These are phyloP conservation scores for Megaceryle alcyon DNA, from an alignment of 2,797 vertebrate genomes.

Conservation along the genomic window DNA sequence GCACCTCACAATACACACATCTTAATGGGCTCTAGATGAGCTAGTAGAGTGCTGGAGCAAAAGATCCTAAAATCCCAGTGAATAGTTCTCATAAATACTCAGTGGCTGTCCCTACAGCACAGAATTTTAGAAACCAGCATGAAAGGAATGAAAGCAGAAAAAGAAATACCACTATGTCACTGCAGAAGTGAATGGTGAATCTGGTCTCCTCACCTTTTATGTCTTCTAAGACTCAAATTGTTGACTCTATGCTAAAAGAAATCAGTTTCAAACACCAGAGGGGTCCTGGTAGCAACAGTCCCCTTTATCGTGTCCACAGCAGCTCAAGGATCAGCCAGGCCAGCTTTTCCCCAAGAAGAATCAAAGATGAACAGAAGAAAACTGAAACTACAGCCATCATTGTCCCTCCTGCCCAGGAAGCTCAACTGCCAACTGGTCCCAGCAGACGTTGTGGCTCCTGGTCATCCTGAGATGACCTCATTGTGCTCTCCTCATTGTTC, in stretches of 20 bases:
- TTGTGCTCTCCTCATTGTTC: neutral
- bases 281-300: neutral
- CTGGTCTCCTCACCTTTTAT: neutral
- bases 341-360: neutral
- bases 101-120: neutral
- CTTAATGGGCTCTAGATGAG: neutral
- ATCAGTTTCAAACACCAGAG: neutral
- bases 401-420: neutral
- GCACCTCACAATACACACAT: neutral
- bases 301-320: neutral
- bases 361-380: neutral
- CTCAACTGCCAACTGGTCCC: neutral
- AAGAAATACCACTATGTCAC: neutral
- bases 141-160: neutral
- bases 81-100: neutral
- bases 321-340: neutral
- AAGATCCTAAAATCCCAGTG: neutral
- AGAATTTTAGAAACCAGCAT: neutral
- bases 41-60: neutral
- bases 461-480: neutral
- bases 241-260: neutral
- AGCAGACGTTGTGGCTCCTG: neutral
- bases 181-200: neutral
- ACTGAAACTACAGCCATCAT: neutral
- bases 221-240: neutral